These are phyloP conservation scores for Napeogenes sylphis DNA, from an alignment of 2,888 invertebrate species.

Conservation along the genomic window DNA sequence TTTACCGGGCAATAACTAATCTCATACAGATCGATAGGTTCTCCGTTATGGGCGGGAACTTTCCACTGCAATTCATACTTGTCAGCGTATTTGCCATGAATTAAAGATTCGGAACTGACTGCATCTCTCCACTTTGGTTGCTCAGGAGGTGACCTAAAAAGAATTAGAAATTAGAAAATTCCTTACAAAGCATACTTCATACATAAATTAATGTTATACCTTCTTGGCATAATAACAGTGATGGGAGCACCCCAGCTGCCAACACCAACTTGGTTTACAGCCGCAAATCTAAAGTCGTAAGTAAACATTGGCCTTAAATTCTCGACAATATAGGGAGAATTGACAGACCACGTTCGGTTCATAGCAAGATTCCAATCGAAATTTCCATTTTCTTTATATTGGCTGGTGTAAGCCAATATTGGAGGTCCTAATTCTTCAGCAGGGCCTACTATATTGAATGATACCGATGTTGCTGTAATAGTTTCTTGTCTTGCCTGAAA, in stretches of 20 bases:
- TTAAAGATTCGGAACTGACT: conserved; percentile 63
- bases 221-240: conserved; percentile 84
- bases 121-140: conserved; percentile 73
- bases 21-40: conserved; percentile 89
- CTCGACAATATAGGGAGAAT: conserved; percentile 88
- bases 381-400: conserved; percentile 84
- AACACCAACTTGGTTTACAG: conserved; percentile 88
- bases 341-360: conserved; percentile 88
- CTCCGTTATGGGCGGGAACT: conserved; percentile 92
- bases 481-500: conserved; percentile 81
- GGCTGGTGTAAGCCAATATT: conserved; percentile 83
- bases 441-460: conserved; percentile 87
- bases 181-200: background rate
- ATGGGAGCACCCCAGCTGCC: conserved; percentile 84
- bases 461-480: conserved; percentile 90
- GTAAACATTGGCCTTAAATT: conserved; percentile 85
- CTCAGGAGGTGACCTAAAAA: conserved; percentile 83
- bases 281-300: conserved; percentile 91
- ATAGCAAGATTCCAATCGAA: conserved; percentile 83
- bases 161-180: conserved; percentile 16
- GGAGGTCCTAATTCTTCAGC: conserved; percentile 86
- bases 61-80: conserved; percentile 90
- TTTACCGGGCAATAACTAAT: conserved; percentile 88
- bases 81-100: conserved; percentile 81
- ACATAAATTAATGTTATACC: conserved; percentile 45